phyloP scores from a whole-genome alignment of 1,140 invertebrate species.

The Polyergus mexicanus region DNA sequence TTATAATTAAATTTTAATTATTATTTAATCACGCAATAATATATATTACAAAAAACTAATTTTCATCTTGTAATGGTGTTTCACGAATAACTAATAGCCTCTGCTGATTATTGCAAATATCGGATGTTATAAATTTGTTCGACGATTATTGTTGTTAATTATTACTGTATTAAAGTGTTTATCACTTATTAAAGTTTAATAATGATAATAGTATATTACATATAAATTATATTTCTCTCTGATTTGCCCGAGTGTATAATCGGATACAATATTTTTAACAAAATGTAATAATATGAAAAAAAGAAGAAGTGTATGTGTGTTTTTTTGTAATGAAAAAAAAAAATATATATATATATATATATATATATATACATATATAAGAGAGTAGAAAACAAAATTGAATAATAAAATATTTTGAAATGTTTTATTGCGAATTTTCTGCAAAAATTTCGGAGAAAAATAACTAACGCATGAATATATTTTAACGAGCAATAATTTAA shows the following conservation, averaged over 20 bases:
- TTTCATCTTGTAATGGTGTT: conserved; percentile 17
- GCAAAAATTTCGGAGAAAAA: neutral
- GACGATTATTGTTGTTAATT: neutral
- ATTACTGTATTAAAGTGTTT: neutral
- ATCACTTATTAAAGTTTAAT: neutral
- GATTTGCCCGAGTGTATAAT: neutral
- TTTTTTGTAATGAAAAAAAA: neutral
- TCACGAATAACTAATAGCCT: neutral
- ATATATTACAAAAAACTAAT: neutral
- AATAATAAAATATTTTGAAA: too few species aligned
- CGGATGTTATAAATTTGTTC: conserved; percentile 1
- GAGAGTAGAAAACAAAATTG: neutral
- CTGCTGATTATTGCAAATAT: conserved; percentile 15
- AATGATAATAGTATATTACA: conserved; percentile 2
- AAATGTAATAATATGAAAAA: neutral
- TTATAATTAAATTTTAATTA: conserved; percentile 27
- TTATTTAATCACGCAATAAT: conserved; percentile 17
- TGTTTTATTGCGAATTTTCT: too few species aligned
- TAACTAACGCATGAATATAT: neutral
- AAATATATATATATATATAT: too few species aligned
- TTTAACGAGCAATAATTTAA: neutral
- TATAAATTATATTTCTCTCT: conserved; percentile 11
- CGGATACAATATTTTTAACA: neutral
- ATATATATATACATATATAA: neutral
- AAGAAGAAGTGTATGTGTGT: neutral